Evolutionary conservation across 2,797 vertebrate genomes (phyloP), one percentile per base, ranked within the genome.

Genomic region (Acanthiza pusilla): DNA sequence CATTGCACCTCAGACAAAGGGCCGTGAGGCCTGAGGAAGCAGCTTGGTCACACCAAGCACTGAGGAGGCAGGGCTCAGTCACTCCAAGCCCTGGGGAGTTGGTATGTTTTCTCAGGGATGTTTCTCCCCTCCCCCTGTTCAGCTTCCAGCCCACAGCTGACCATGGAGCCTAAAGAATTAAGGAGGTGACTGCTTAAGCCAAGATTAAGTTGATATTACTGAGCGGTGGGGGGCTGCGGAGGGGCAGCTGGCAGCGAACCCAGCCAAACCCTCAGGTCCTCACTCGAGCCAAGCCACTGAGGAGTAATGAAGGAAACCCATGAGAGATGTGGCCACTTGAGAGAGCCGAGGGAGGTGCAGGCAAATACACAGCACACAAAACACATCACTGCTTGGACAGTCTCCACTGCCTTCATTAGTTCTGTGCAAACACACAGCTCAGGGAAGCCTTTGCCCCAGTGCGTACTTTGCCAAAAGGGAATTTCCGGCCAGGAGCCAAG

Each of bases 401-500:
- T 18, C 73, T 93, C 89, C 94, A 84, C 79, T 40, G 85, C 82
- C 76, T 63, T 63, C 43, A 48, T 75, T 73, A 85, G 85, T 45
- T 84, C 40, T 88, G 71, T 88, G 71, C 83, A 91, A 92, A 94
- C 76, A 91, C 0, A 6, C 54, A 89, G 73, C 79, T 53, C 89
- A 66, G 83, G 83, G 89, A 94, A 94, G 74, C 11, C 91, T 94
- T 88, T 94, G 80, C 85, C 88, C 91, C 82, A 2, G 4, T 73
- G 85, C 0, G 2, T 79, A 16, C 82, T 88, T 86, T 94, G 89
- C 91, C 93, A 92, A 82, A 92, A 94, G 77, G n/a, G 23, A 94
- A 58, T 91, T 90, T 95, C 53, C 82, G 94, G 88, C 94, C 18
- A 5, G 50, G 60, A 88, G 95, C 95, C 95, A 95, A 88, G 71